Evolutionary conservation across 2,797 vertebrate genomes (phyloP), one percentile per base, ranked within the genome.

Genomic region (Pseudomugil tenellus): DNA sequence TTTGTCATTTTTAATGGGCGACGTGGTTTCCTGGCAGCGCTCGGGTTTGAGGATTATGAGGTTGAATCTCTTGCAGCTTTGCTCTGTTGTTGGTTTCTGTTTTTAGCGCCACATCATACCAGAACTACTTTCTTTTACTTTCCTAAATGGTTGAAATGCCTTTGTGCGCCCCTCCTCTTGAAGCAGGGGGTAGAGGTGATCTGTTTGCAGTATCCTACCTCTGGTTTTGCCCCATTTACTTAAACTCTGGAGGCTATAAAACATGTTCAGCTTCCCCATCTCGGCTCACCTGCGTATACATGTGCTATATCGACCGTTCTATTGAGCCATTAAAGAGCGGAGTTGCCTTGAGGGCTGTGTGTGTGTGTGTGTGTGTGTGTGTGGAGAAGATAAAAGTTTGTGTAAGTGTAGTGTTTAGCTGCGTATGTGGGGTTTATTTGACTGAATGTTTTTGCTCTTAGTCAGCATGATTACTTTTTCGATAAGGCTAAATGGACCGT

Each of bases 221-320:
- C 60, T 67, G 71, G 71, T 70, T 86, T 75, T 11, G 52, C 77
- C 54, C 75, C 84, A 80, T 91, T 90, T 87, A 87, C 67, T 58
- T 58, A 76, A 58, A 80, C 63, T 67, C 58, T 34, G 72, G 81
- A 77, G 60, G 78, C 85, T 48, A 64, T 89, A 87, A 86, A 84
- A 28, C 72, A 69, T 77, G 63, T 81, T 82, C 84, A 76, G 77
- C 74, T 63, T 65, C 34, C 76, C 83, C 81, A 64, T 78, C 77
- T 80, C 84, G 72, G 87, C 88, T 86, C 87, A 90, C 84, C 87
- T 84, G 84, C 81, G 84, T 86, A 67, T 83, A 75, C 85, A 66
- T 75, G 79, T 55, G 82, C 72, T 84, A 74, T 80, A 91, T 90
- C 80, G 83, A 90, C 83, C 87, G 3, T 84, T 82, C 76, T 81